Evolutionary conservation across 2,888 invertebrate genomes (phyloP), one percentile per base, ranked within the genome.

Genomic region (Cheilosia scutellata): DNA sequence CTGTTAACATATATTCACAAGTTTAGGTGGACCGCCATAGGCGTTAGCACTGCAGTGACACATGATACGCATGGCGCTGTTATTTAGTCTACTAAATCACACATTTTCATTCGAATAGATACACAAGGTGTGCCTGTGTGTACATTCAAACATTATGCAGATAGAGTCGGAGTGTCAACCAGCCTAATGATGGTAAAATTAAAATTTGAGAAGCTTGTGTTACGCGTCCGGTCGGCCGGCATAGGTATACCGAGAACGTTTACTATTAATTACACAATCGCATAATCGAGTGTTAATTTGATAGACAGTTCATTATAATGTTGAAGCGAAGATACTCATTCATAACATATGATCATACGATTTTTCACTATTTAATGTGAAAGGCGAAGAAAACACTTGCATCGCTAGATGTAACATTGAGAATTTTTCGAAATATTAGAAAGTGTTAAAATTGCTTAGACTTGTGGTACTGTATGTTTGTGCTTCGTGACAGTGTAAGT

Each of bases 401-500:
- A 27, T 9, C n/a, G 31, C 20, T 4, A 2, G 25, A 2, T 20
- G 4, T 44, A 44, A 7, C 29, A 60, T 27, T 29, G n/a, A n/a
- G 7, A 60, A 42, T 29, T 44, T 27, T 60, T 60, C 11, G 0
- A 20, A 33, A 71, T 37, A 57, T 20, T 71, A 62, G 72, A 74
- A 74, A 74, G 74, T 74, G 74, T 74, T 62, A 37, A 27, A 55
- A 44, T 44, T 42, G 20, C 66, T 40, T 27, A 7, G 33, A 47
- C 4, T 27, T 9, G 11, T 13, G 20, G 44, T 44, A 33, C 40
- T 13, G 7, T 11, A 11, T 63, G 33, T 63, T 74, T 74, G n/a
- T 16, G 31, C 9, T 29, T 55, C 63, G 63, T 75, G 75, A 65
- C 47, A 65, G 65, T 55, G 75, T 75, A 57, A 65, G 75, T 75